These are phyloP conservation scores for Hucho hucho DNA, from an alignment of 2,113 vertebrate species.

Conservation along the genomic window DNA sequence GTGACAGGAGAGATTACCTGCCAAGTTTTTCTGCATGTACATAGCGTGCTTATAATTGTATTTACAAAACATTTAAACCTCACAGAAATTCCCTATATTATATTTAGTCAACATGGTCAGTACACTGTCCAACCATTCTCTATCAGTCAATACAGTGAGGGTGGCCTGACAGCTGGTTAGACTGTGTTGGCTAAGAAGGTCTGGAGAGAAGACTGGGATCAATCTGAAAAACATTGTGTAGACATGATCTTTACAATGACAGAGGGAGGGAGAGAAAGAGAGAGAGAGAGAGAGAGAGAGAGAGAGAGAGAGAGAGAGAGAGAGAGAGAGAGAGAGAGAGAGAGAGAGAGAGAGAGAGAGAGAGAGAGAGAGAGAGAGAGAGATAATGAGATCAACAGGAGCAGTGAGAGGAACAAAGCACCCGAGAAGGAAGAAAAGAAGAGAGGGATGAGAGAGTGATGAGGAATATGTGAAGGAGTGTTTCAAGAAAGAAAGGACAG, in stretches of 20 bases:
- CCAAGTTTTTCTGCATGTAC: too few species aligned
- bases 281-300: not conserved
- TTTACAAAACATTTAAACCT: too few species aligned
- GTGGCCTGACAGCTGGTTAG: not conserved
- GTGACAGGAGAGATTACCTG: not conserved
- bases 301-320: not conserved
- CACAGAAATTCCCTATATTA: too few species aligned
- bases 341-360: not conserved
- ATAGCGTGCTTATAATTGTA: too few species aligned
- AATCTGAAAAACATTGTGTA: not conserved
- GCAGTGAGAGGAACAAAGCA: too few species aligned
- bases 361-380: not conserved
- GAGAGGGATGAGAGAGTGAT: too few species aligned
- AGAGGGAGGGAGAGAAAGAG: constrained; percentile 4
- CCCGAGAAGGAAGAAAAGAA: too few species aligned
- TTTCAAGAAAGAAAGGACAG: too few species aligned
- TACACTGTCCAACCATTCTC: too few species aligned
- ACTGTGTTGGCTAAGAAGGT: too few species aligned
- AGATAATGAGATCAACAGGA: not conserved
- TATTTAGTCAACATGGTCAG: too few species aligned
- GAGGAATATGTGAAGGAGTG: too few species aligned
- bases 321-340: not conserved
- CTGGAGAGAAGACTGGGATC: not conserved
- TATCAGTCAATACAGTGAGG: not conserved
- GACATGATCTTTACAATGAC: not conserved